These are phyloP conservation scores for Puma concolor DNA, from an alignment of 2,113 vertebrate species.

Conservation along the genomic window DNA sequence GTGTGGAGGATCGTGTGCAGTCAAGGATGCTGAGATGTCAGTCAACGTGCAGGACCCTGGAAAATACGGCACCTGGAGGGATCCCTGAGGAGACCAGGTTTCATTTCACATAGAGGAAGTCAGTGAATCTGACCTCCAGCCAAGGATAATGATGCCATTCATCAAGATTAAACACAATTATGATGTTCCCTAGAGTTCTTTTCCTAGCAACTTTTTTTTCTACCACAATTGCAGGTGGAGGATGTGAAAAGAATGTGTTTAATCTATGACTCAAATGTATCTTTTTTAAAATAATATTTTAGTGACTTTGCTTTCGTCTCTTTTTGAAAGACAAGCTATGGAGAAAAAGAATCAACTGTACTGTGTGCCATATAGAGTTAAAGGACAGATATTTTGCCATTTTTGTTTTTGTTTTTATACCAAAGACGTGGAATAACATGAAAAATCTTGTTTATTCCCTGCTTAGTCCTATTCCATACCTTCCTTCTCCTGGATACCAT, in stretches of 20 bases:
- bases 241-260: neutral
- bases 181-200: neutral
- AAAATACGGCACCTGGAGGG: neutral
- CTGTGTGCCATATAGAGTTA: neutral
- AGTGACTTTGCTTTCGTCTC: neutral
- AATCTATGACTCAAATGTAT: neutral
- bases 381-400: neutral
- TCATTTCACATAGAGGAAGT: neutral
- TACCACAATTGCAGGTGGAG: neutral
- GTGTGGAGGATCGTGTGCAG: neutral
- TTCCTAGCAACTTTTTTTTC: neutral
- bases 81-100: neutral
- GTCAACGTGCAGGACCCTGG: accelerated
- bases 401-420: neutral
- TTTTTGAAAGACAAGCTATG: neutral
- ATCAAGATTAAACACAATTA: neutral
- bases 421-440: neutral
- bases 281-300: neutral
- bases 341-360: neutral
- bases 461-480: neutral
- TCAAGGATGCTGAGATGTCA: neutral
- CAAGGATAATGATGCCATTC: neutral
- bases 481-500: neutral
- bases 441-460: neutral
- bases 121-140: neutral